Evolutionary conservation across 1,140 invertebrate species (phyloP).

Genomic region (Psilanteris sp.): DNA sequence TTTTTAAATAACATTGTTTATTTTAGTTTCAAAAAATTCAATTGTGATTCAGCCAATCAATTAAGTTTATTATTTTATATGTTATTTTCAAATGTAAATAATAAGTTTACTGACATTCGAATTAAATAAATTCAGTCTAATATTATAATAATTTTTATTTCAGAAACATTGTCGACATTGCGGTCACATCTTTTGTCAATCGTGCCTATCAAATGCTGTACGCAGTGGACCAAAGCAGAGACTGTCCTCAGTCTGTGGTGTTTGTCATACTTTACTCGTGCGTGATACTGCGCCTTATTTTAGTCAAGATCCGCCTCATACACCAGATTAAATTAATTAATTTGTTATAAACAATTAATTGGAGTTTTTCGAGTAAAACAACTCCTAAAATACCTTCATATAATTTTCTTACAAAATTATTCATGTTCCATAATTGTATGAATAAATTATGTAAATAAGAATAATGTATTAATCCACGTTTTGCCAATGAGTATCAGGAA

Average conservation of each 20-base stretch:
- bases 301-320: constrained; percentile 90
- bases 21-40: no score
- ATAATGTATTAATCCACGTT: not conserved
- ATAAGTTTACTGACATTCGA: no score
- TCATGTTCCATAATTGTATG: no score
- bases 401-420: not conserved
- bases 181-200: constrained; percentile 95
- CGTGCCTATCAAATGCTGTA: constrained; percentile 91
- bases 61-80: no score
- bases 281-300: constrained; percentile 96
- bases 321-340: constrained; percentile 78
- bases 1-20: no score
- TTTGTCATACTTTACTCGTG: constrained; percentile 97
- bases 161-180: constrained; percentile 96
- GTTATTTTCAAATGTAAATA: no score
- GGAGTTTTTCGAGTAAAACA: constrained; percentile 3
- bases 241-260: constrained; percentile 94
- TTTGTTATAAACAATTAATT: not conserved
- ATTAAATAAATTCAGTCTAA: no score
- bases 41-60: no score
- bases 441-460: not conserved
- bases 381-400: constrained; percentile 12
- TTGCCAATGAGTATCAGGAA: no score
- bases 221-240: constrained; percentile 91
- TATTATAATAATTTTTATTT: no score